Conservation (phyloP, 1,140 invertebrate species). For the Pachypsylla venusta region DNA sequence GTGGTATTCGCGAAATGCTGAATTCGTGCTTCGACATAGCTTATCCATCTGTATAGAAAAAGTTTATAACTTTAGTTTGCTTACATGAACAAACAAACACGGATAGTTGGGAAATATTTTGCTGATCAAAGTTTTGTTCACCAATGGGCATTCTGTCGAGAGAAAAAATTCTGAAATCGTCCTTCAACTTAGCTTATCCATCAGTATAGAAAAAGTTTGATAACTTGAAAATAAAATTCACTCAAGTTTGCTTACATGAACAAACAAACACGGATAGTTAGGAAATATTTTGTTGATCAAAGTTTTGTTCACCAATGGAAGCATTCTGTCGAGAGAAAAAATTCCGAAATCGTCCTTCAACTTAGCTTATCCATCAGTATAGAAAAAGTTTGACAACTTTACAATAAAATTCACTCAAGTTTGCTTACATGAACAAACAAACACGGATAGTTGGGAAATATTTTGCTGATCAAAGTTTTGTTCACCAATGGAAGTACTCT, state of each 20-base stretch:
- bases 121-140: neutral
- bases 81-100: neutral
- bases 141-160: too few relatives aligned
- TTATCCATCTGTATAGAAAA: neutral
- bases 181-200: neutral
- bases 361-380: neutral
- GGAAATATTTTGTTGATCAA: neutral
- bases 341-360: neutral
- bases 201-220: neutral
- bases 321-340: too few relatives aligned
- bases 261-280: neutral
- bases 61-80: neutral
- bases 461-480: neutral
- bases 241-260: neutral
- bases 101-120: neutral
- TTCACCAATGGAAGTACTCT: neutral
- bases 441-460: neutral
- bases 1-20: neutral
- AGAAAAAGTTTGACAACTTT: neutral
- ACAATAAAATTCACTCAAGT: neutral
- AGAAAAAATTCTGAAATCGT: too few relatives aligned
- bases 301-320: neutral
- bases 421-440: neutral
- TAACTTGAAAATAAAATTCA: neutral
- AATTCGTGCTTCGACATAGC: neutral